phyloP scores from a whole-genome alignment of 2,113 vertebrate species.

The Machaerirhynchus nigripectus region DNA sequence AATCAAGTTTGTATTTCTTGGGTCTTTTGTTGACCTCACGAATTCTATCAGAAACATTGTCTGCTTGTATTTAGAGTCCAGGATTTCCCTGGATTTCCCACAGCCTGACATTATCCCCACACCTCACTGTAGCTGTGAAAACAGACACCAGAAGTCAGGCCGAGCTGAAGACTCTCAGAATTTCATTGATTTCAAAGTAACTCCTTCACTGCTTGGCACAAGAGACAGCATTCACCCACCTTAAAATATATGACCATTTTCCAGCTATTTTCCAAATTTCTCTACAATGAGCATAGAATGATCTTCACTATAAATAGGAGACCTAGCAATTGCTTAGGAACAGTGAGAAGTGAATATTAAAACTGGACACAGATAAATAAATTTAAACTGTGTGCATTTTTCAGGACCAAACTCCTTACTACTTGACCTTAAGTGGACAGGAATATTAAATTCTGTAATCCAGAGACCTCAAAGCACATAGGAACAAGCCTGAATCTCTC shows the following conservation, averaged over 20 bases:
- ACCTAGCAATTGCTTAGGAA: neutral
- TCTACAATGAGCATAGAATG: fast-evolving
- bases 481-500: neutral
- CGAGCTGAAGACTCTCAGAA: neutral
- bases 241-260: neutral
- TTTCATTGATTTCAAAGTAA: neutral
- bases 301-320: neutral
- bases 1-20: neutral
- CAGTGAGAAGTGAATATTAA: neutral
- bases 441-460: neutral
- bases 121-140: neutral
- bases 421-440: neutral
- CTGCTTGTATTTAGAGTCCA: neutral
- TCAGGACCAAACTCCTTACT: neutral
- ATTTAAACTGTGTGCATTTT: neutral
- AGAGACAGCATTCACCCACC: neutral
- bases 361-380: fast-evolving
- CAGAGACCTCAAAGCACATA: neutral
- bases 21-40: neutral
- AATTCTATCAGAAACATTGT: neutral
- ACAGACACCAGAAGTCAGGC: neutral
- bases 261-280: neutral
- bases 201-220: neutral
- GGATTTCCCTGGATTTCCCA: neutral
- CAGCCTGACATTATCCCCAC: neutral